Evolutionary conservation across 2,888 invertebrate genomes (phyloP).

Genomic region (Hedya salicella): DNA sequence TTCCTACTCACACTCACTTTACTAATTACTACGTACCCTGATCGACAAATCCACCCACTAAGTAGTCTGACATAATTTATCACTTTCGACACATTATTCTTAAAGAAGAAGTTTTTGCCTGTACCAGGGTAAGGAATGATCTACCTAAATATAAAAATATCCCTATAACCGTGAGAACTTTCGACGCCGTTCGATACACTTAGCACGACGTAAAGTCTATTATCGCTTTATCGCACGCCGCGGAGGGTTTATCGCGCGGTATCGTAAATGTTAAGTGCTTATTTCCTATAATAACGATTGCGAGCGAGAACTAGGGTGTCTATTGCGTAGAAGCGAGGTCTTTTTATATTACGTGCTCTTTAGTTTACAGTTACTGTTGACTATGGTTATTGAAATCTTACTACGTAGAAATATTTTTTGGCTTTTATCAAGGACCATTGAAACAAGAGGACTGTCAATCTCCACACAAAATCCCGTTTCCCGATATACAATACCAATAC

Average conservation of each 20-base stretch:
- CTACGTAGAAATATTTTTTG: no score
- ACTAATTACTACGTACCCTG: no score
- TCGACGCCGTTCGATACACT: slow-evolving; percentile 31
- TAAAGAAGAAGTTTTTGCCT: no score
- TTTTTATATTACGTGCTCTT: slow-evolving; percentile 4
- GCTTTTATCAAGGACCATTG: no score
- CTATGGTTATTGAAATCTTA: not conserved
- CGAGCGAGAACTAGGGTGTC: slow-evolving; percentile 25
- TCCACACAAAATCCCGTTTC: no score
- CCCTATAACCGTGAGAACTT: slow-evolving; percentile 6
- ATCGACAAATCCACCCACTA: no score
- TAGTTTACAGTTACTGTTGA: not conserved
- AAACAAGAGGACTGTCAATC: no score
- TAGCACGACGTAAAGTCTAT: slow-evolving; percentile 32
- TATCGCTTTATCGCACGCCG: slow-evolving; percentile 31
- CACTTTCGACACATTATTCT: no score
- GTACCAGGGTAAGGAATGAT: no score
- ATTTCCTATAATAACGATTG: slow-evolving; percentile 30
- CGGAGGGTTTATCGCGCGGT: slow-evolving; percentile 27
- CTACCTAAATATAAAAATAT: not conserved
- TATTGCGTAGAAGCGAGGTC: slow-evolving; percentile 3
- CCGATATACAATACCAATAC: no score
- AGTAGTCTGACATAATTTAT: no score
- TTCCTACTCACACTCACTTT: no score
- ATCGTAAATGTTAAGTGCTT: slow-evolving; percentile 43